Conservation (phyloP, 2,113 vertebrate species). For the Cavia porcellus region DNA sequence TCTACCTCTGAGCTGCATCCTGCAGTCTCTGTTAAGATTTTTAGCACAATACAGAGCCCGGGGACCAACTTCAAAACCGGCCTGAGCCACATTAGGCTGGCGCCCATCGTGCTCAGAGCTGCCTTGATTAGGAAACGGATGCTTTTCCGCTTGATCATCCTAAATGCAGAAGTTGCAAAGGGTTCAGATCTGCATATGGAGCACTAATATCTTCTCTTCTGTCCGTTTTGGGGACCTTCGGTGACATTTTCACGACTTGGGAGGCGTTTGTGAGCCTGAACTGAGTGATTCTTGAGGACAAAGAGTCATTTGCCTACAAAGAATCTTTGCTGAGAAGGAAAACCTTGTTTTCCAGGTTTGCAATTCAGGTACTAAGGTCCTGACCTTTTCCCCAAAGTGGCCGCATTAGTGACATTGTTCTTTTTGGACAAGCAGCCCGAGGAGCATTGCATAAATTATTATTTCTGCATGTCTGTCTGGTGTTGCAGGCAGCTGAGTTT, state of each 20-base stretch:
- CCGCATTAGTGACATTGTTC: neutral
- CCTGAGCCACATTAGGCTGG: neutral
- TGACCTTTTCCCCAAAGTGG: neutral
- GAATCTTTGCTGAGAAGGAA: no score
- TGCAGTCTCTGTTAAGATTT: neutral
- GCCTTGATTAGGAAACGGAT: neutral
- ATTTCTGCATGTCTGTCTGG: neutral
- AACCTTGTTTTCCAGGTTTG: neutral
- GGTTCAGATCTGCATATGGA: neutral
- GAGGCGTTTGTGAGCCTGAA: neutral
- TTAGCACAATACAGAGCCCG: neutral
- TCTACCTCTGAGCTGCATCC: no score
- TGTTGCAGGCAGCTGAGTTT: no score
- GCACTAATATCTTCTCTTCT: neutral
- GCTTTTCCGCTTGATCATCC: conserved; percentile 3
- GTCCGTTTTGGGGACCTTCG: neutral
- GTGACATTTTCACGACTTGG: neutral
- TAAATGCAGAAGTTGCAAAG: neutral
- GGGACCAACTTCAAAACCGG: conserved; percentile 63
- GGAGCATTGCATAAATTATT: neutral
- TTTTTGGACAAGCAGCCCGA: neutral
- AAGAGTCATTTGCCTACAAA: no score
- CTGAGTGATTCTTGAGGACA: neutral
- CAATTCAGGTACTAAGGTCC: neutral
- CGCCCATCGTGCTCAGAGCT: neutral